Evolutionary conservation across 2,113 vertebrate genomes (phyloP).

Genomic region (Mixornis gularis): DNA sequence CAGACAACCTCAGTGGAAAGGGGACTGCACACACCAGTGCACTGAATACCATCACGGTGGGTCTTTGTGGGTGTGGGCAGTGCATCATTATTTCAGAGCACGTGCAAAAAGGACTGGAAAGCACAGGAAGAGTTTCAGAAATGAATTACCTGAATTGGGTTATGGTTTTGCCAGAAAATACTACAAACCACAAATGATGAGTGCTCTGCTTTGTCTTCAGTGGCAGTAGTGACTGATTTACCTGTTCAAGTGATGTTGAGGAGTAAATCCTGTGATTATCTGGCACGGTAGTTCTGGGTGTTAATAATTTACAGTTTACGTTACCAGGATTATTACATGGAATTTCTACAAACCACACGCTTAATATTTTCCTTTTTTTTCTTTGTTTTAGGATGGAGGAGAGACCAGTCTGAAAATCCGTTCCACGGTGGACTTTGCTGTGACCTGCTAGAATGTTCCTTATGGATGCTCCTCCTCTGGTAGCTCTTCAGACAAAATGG

Average conservation of each 20-base stretch:
- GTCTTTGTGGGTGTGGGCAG: neutral
- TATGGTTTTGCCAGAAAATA: neutral
- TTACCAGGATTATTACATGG: neutral
- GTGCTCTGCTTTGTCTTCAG: neutral
- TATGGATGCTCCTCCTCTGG: conserved; percentile 87
- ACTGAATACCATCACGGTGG: fast-evolving
- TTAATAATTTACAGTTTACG: neutral
- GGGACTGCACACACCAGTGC: neutral
- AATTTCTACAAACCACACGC: neutral
- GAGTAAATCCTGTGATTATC: neutral
- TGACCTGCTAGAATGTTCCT: conserved; percentile 91
- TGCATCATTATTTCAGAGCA: fast-evolving
- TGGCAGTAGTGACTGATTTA: neutral
- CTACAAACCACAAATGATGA: neutral
- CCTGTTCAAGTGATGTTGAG: neutral
- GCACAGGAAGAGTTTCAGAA: neutral
- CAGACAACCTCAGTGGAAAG: fast-evolving
- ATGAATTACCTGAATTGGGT: neutral
- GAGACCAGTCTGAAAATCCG: conserved; percentile 9
- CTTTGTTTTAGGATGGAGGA: conserved; percentile 68
- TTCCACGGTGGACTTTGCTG: conserved; percentile 26
- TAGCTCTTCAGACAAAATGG: conserved; percentile 88
- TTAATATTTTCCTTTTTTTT: neutral
- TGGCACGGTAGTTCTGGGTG: neutral
- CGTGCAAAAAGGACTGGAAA: neutral